Percentiles rank a stretch among this genome's conserved stretches.
These are phyloP conservation scores for Biston betularia DNA, from an alignment of 2,888 invertebrate species.

Conservation along the genomic window DNA sequence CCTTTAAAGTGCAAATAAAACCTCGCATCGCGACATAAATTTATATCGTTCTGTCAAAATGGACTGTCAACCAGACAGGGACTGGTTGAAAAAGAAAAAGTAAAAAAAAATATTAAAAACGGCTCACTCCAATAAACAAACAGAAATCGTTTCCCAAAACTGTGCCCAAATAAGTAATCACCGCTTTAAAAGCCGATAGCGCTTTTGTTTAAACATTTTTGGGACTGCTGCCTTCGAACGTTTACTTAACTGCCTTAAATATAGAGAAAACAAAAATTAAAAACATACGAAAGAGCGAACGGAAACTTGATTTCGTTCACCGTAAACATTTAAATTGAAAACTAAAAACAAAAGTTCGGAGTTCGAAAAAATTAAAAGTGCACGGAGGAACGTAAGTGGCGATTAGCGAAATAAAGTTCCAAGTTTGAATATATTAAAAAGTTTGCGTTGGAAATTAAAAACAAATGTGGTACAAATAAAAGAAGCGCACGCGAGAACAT, in stretches of 20 bases:
- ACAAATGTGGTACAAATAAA: too few relatives aligned
- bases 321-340: constrained; percentile 49
- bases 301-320: constrained; percentile 56
- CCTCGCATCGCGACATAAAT: constrained; percentile 29
- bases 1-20: constrained; percentile 45
- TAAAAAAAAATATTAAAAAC: constrained; percentile 51
- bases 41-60: constrained; percentile 44
- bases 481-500: too few relatives aligned
- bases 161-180: constrained; percentile 79
- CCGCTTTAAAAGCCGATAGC: constrained; percentile 69
- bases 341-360: constrained; percentile 25
- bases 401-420: constrained; percentile 19
- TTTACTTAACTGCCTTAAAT: constrained; percentile 66
- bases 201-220: constrained; percentile 77
- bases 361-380: constrained; percentile 18
- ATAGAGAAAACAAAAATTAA: constrained; percentile 59
- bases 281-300: constrained; percentile 54
- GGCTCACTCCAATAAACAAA: constrained; percentile 46
- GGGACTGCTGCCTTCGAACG: constrained; percentile 73
- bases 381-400: constrained; percentile 8
- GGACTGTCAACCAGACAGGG: constrained; percentile 67
- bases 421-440: constrained; percentile 13
- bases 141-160: constrained; percentile 63
- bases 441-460: not conserved
- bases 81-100: constrained; percentile 61